Evolutionary conservation across 2,888 invertebrate genomes (phyloP).

Genomic region (Capitulum mitella): DNA sequence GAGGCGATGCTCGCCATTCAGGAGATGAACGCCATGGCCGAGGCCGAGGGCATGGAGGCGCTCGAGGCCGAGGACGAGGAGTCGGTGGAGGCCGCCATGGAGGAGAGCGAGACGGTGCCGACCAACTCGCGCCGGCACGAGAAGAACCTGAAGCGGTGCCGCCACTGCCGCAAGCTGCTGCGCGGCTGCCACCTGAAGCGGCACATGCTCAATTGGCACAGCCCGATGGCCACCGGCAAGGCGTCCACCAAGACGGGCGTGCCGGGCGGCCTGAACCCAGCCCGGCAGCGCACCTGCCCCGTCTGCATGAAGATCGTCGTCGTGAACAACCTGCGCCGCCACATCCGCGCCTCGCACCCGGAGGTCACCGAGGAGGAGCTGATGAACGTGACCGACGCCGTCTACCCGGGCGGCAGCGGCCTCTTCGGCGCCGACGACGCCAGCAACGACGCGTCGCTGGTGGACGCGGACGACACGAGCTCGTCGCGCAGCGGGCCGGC

Average conservation of each 20-base stretch:
- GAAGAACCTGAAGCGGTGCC: slow-evolving; percentile 22
- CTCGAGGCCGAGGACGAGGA: not conserved
- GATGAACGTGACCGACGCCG: not conserved
- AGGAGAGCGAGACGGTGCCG: not conserved
- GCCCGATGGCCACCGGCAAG: not conserved
- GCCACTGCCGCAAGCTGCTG: slow-evolving; percentile 19
- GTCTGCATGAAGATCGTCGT: slow-evolving; percentile 19
- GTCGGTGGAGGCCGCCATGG: not conserved
- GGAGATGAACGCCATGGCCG: slow-evolving; percentile 26
- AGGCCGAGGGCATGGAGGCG: slow-evolving; percentile 25
- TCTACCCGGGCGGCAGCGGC: not conserved
- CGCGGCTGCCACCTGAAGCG: slow-evolving; percentile 20
- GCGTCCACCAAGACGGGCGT: slow-evolving; percentile 21
- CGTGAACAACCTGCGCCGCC: slow-evolving; percentile 26
- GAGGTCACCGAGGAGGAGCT: not conserved
- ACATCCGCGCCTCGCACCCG: slow-evolving; percentile 24
- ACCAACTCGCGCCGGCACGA: not conserved
- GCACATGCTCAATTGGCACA: slow-evolving; percentile 22
- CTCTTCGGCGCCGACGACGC: not conserved
- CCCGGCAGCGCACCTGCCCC: slow-evolving; percentile 24
- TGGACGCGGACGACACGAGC: not conserved
- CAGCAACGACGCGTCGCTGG: not conserved
- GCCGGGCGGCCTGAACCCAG: slow-evolving; percentile 25
- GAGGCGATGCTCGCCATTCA: slow-evolving; percentile 11
- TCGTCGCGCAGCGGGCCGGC: slow-evolving; percentile 2